Evolutionary conservation across 2,888 invertebrate genomes (phyloP), one percentile per base, ranked within the genome.

Genomic region (Neoascia interrupta): DNA sequence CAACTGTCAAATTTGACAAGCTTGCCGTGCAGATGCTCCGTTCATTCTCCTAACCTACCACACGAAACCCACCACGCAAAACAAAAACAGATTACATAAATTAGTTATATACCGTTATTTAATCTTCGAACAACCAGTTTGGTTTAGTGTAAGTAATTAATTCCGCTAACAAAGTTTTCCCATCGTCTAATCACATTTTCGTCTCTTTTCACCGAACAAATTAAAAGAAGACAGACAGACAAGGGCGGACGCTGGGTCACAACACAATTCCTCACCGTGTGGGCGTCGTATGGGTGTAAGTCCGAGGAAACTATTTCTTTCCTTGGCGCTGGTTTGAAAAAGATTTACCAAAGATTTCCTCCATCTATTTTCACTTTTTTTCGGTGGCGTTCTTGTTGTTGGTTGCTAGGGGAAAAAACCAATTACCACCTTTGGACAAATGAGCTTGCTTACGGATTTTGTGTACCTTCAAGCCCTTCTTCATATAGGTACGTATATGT

Each of bases 141-240:
- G 72, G 73, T 79, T 66, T 61, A 73, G 66, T 79, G 66, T 73
- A 73, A 66, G 79, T 79, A 79, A 79, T 79, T 79, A 79, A 79
- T 79, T 79, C 73, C 79, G 79, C 73, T 73, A 79, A 73, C 79
- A 73, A 79, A 79, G 64, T 79, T 79, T 79, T 79, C 79, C 66
- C 79, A 79, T 79, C 79, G 66, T 79, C 79, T 79, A 79, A 79
- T 79, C 79, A 73, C 72, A 73, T 79, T 79, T 68, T 79, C 73
- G 60, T 66, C 58, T 79, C 79, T 73, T 68, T 79, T 66, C 60
- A 79, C 61, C 36, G 66, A 68, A 61, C 60, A 60, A 72, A 47
- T 75, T 79, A 72, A 54, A 51, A 66, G 66, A 58, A 51, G 51
- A 58, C 53, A 43, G 37, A 43, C 51, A 45, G 36, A 45, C 19